Evolutionary conservation across 2,888 invertebrate species (phyloP).

Genomic region (Drosophila villosipedis): DNA sequence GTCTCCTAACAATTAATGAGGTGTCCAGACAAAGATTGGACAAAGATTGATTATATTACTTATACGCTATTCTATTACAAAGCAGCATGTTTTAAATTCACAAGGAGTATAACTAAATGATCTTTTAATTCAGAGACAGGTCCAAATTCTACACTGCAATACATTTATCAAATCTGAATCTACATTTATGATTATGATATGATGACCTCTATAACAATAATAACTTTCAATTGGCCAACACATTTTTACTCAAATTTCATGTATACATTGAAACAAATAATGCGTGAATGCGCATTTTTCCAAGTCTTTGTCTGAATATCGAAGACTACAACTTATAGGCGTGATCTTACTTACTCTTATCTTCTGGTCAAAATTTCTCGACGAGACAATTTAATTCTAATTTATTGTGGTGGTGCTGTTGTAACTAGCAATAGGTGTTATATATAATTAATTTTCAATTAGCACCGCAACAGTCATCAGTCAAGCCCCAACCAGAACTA

Average conservation of each 20-base stretch:
- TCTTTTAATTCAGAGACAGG: no score
- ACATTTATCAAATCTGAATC: background rate
- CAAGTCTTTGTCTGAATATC: background rate
- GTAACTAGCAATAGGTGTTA: background rate
- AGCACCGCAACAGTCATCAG: constrained; percentile 32
- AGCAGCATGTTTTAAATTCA: background rate
- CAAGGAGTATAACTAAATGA: no score
- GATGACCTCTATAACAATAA: background rate
- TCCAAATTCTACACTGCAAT: no score
- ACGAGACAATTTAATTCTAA: background rate
- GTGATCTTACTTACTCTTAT: no score
- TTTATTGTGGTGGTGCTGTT: background rate
- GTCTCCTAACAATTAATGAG: no score
- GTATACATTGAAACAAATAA: background rate
- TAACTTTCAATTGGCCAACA: background rate
- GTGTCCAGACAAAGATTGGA: no score
- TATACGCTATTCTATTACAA: background rate
- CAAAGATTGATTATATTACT: no score
- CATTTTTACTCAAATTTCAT: background rate
- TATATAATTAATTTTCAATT: constrained; percentile 42
- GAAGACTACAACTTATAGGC: background rate
- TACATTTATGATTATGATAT: background rate
- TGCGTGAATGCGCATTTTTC: background rate
- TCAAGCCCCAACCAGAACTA: constrained; percentile 26
- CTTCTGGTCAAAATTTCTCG: background rate